Evolutionary conservation across 2,797 vertebrate species (phyloP), one percentile per base, ranked within the genome.

Genomic region (Acipenser oxyrinchus): DNA sequence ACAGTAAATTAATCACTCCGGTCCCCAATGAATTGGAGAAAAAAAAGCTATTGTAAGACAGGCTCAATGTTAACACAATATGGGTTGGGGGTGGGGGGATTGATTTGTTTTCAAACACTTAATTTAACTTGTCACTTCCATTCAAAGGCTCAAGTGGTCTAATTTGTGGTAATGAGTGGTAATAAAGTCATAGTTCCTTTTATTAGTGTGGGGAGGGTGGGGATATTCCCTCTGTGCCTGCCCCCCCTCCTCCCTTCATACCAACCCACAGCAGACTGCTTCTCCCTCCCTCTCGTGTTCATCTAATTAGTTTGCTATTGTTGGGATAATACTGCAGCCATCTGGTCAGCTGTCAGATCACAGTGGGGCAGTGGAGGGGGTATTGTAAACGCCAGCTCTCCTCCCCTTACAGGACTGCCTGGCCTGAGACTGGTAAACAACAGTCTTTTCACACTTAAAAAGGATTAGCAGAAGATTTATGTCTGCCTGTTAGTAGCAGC

Each of bases 91-190:
- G 86, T 75, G 76, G n/a, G 72, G 66, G 77, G 74, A 78, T 71
- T 79, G 81, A 86, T 83, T 88, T 86, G 85, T 88, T 89, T 88
- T 87, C 87, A 88, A 84, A 88, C 77, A 82, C 84, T 87, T 88
- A 88, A 90, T 89, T 90, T 89, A 89, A 89, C 88, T 90, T 89
- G 89, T 90, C 89, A 89, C 84, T 80, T 73, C 85, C 81, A 87
- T 87, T 85, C 81, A 82, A 81, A 78, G 79, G 76, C 81, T 87
- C 79, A 88, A 90, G 87, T 89, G 86, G 83, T 83, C 86, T 90
- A 90, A 90, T 91, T 88, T 90, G 89, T 90, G 89, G 89, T 91
- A 91, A 91, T 90, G 88, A 90, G 89, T 83, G 84, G 84, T 90
- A 90, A 90, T 90, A 89, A 90, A 90, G 88, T 90, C 89, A 90